A percentile compares a stretch with the other conserved stretches of the same genome.
These are phyloP conservation scores for Amphiura filiformis DNA, from an alignment of 35 echinoderm and acorn worm species.

Conservation along the genomic window DNA sequence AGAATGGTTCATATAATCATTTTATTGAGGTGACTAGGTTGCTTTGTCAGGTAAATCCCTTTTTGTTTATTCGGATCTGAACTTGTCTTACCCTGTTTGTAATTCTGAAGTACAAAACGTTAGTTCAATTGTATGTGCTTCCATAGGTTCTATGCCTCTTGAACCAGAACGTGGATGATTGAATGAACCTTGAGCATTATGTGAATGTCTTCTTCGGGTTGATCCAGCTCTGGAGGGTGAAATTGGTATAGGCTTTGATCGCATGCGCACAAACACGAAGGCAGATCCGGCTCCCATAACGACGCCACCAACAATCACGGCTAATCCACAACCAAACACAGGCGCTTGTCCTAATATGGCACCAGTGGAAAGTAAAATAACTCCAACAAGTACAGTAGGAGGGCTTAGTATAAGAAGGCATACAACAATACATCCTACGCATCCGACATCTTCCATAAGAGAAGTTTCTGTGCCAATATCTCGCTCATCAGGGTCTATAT, in stretches of 20 bases:
- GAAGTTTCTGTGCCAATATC: background rate
- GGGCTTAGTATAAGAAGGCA: constrained; percentile 50
- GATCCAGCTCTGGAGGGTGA: background rate
- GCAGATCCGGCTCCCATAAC: constrained; percentile 36
- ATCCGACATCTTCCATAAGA: constrained; percentile 2
- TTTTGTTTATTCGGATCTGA: too few species aligned
- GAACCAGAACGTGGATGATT: background rate
- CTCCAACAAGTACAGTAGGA: constrained; percentile 42
- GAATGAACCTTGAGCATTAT: background rate
- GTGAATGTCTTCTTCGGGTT: background rate
- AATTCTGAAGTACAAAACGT: constrained; percentile 26
- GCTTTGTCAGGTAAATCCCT: too few species aligned
- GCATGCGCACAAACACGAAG: constrained; percentile 55
- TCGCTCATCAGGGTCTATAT: background rate
- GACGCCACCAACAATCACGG: constrained; percentile 45
- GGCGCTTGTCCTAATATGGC: constrained; percentile 39
- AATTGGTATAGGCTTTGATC: background rate
- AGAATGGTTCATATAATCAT: too few species aligned
- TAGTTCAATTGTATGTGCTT: constrained; percentile 25
- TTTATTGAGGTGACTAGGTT: too few species aligned
- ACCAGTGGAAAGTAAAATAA: constrained; percentile 49
- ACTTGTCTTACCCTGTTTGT: background rate
- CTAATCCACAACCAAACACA: constrained; percentile 34
- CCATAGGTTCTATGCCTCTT: background rate
- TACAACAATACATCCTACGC: constrained; percentile 26